Conservation (phyloP, 1,140 invertebrate species). For the Drosophila elegans region DNA sequence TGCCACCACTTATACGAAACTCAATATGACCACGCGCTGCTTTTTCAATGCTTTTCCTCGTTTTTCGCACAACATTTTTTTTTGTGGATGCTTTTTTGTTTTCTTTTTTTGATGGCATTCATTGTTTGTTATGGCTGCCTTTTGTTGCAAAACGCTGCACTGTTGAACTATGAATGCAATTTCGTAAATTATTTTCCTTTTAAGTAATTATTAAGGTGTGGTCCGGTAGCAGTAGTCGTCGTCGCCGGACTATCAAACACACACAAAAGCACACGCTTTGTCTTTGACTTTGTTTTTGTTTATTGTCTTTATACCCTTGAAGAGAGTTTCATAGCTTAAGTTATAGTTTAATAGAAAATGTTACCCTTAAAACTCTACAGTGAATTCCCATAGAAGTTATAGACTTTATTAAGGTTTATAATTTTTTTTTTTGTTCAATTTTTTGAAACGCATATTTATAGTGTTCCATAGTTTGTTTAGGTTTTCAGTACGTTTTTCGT, state of each 20-base stretch:
- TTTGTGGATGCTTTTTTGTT: conserved; percentile 13
- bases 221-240: conserved; percentile 49
- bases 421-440: too few relatives aligned
- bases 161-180: conserved; percentile 84
- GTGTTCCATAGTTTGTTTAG: too few relatives aligned
- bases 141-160: conserved; percentile 72
- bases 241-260: conserved; percentile 65
- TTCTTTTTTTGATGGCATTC: conserved; percentile 51
- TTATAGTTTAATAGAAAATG: background rate
- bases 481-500: too few relatives aligned
- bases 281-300: conserved; percentile 56
- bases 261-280: conserved; percentile 66
- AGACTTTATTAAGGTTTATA: too few relatives aligned
- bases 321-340: background rate
- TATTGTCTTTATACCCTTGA: conserved; percentile 44
- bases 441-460: too few relatives aligned
- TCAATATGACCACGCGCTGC: conserved; percentile 63
- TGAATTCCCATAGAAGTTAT: too few relatives aligned
- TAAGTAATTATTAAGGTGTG: conserved; percentile 85
- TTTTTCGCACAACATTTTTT: conserved; percentile 62
- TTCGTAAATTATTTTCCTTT: conserved; percentile 84
- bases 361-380: background rate
- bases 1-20: conserved; percentile 50
- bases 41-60: conserved; percentile 18
- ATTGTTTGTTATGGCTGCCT: conserved; percentile 77